Conservation (phyloP, 2,888 invertebrate genomes). For the Agrochola lychnidis region DNA sequence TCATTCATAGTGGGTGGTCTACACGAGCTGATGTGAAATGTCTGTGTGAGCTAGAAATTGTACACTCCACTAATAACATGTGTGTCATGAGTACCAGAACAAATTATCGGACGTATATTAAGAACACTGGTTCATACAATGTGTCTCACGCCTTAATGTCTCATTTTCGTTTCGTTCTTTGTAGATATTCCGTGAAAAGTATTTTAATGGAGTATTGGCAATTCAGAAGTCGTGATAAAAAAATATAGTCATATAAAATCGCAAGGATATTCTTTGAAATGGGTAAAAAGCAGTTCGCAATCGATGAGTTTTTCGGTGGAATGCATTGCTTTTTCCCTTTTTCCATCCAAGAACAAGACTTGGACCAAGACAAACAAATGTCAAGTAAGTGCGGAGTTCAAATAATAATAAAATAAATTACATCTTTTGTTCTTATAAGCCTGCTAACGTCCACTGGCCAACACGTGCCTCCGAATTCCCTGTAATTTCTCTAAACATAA, state of each 20-base stretch:
- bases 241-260: neutral
- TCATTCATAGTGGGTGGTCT: slow-evolving; percentile 74
- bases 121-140: slow-evolving; percentile 10
- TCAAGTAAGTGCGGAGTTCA: neutral
- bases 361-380: neutral
- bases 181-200: neutral
- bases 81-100: slow-evolving; percentile 41
- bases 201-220: neutral
- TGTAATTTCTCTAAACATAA: neutral
- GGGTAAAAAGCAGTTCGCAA: neutral
- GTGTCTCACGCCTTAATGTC: slow-evolving; percentile 6
- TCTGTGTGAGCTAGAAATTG: slow-evolving; percentile 53
- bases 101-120: slow-evolving; percentile 39
- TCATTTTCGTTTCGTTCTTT: slow-evolving; percentile 14
- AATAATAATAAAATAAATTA: neutral
- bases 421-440: neutral
- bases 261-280: neutral
- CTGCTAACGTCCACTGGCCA: neutral
- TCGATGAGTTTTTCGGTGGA: neutral
- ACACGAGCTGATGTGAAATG: slow-evolving; percentile 65
- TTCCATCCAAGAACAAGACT: neutral
- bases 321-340: neutral
- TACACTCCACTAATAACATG: slow-evolving; percentile 41
- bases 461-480: neutral
- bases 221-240: neutral